Evolutionary conservation across 2,797 vertebrate genomes (phyloP), one percentile per base, ranked within the genome.

Genomic region (Parambassis ranga): DNA sequence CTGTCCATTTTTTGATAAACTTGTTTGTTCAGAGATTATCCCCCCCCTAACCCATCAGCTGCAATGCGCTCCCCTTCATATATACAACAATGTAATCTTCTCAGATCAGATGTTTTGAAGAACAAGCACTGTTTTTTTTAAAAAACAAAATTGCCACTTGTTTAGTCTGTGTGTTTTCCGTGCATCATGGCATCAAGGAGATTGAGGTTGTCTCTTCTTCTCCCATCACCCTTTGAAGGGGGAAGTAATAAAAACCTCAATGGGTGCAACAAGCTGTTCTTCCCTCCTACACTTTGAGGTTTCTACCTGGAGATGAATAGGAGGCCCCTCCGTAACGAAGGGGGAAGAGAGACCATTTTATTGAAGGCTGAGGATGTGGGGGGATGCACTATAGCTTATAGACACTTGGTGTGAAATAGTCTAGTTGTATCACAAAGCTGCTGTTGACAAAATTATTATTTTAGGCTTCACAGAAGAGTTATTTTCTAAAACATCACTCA

Each of bases 251-350:
- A 92, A 93, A 87, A 81, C 72, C 84, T 91, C 85, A 91, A 89
- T 91, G 87, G 89, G 86, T 84, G 87, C 88, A 89, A 91, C 90
- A 90, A 89, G 87, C 89, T 89, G 86, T 87, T 89, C 79, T 81
- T 88, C 77, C 86, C 82, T 85, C 83, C 80, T 83, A 74, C 81
- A 84, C 89, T 91, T 87, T 90, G 86, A 88, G 84, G 83, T 88
- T 72, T 88, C 87, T 92, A 93, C 91, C 91, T 93, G 91, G 71
- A 84, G 82, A 85, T 91, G 89, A 93, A 91, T 91, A 91, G 90
- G 90, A 90, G 88, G 90, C 90, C 89, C 86, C 80, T 81, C 84
- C 77, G 81, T 75, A 84, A 86, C 71, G 79, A 84, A 87, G 71
- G 66, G 73, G 69, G 57, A 77, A 81, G 89, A 49, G 77, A 85